Percentiles rank a stretch among this genome's conserved stretches.
Conservation (phyloP, 2,888 invertebrate species). For the Cheilosia variabilis region DNA sequence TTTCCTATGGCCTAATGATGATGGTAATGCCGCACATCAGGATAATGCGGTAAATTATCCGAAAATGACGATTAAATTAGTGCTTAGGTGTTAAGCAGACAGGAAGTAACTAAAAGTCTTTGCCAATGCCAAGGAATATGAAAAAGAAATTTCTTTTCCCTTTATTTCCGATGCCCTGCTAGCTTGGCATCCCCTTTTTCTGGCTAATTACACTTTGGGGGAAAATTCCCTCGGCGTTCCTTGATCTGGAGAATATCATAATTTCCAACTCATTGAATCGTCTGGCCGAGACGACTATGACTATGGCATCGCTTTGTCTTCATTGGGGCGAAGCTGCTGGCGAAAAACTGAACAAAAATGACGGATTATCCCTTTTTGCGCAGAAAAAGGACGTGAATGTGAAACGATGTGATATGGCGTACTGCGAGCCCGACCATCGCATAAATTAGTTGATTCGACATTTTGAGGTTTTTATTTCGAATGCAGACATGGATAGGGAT, state of each 20-base stretch:
- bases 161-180: neutral
- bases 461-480: slow-evolving; percentile 52
- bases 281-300: slow-evolving; percentile 43
- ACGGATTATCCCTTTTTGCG: slow-evolving; percentile 62
- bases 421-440: slow-evolving; percentile 18
- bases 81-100: slow-evolving; percentile 75
- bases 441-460: slow-evolving; percentile 63
- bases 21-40: slow-evolving; percentile 70
- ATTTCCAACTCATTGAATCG: slow-evolving; percentile 74
- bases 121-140: slow-evolving; percentile 20
- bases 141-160: slow-evolving; percentile 28
- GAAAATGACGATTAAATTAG: slow-evolving; percentile 75
- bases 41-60: slow-evolving; percentile 75
- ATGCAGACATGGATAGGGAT: slow-evolving; percentile 36
- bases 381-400: slow-evolving; percentile 22
- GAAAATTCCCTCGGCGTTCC: slow-evolving; percentile 22
- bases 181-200: slow-evolving; percentile 28
- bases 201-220: slow-evolving; percentile 65
- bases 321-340: slow-evolving; percentile 7
- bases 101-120: slow-evolving; percentile 72
- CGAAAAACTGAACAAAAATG: slow-evolving; percentile 47
- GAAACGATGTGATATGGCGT: slow-evolving; percentile 8
- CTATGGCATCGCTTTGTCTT: slow-evolving; percentile 32
- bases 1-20: slow-evolving; percentile 62
- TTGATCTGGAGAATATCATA: slow-evolving; percentile 60